Evolutionary conservation across 2,888 invertebrate species (phyloP).

Genomic region (Melitaea athalia): DNA sequence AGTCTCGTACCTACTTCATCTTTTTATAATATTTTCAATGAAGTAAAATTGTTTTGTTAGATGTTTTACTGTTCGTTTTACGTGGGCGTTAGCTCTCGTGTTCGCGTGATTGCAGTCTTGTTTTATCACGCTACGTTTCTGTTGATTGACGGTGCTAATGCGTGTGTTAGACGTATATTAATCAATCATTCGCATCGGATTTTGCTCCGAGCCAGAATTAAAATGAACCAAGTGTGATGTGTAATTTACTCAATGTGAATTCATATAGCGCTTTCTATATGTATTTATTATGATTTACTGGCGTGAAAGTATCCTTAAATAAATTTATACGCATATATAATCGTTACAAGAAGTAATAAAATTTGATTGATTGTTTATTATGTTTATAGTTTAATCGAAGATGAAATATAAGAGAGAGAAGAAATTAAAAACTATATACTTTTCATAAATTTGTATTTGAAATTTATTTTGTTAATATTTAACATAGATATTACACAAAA

Average conservation of each 20-base stretch:
- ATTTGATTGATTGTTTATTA: not conserved
- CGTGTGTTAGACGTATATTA: slow-evolving; percentile 67
- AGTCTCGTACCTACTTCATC: slow-evolving; percentile 53
- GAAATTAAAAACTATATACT: slow-evolving; percentile 55
- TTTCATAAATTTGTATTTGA: slow-evolving; percentile 78
- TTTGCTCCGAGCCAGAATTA: slow-evolving; percentile 51
- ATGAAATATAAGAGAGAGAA: slow-evolving; percentile 3
- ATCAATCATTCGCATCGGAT: slow-evolving; percentile 70
- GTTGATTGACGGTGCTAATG: slow-evolving; percentile 75
- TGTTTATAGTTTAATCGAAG: not conserved
- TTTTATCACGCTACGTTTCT: slow-evolving; percentile 62
- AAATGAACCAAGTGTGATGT: slow-evolving; percentile 49
- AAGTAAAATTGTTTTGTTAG: slow-evolving; percentile 71
- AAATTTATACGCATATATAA: too few relatives aligned
- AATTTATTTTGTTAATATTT: slow-evolving; percentile 76
- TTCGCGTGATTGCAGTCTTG: slow-evolving; percentile 64
- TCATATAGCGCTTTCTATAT: slow-evolving; percentile 34
- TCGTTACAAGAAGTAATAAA: not conserved
- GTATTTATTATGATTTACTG: slow-evolving; percentile 19
- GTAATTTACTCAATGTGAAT: slow-evolving; percentile 54
- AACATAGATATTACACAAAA: slow-evolving; percentile 78
- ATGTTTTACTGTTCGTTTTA: slow-evolving; percentile 54
- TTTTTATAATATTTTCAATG: slow-evolving; percentile 63
- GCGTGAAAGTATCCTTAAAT: not conserved
- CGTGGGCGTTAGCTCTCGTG: slow-evolving; percentile 62